Base-by-base conservation (phyloP, 2,113 vertebrate genomes). In the Centrocercus urophasianus region DNA sequence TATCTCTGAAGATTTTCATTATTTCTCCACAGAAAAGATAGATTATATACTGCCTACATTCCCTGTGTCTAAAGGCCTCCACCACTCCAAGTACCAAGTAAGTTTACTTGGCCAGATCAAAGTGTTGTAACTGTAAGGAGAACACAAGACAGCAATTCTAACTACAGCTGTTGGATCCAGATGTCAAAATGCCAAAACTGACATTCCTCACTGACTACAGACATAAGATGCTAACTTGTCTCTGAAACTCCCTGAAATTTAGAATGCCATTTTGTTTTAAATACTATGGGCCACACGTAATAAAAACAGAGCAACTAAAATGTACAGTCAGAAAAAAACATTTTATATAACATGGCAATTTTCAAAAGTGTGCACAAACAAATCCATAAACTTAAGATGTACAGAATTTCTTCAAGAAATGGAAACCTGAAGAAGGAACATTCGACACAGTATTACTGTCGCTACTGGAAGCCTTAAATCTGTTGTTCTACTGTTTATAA, bases 91-190 rank as follows among this genome's bases (percentile, higher is more conserved):
- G 17, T 40, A 28, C 30, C 57, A 80, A 57, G 73, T 63, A 24
- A 71, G 21, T 83, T 83, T 61, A 56, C 25, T 50, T 74, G 45
- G 4, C 19, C 47, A 92, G 16, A 74, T 54, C 90, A 86, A 88
- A 88, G n/a, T 6, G 24, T 7, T 52, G 0, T 54, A 83, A 86
- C 22, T 64, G 24, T 48, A 74, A 67, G 90, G 24, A 88, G 24
- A 83, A 74, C 30, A 66, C 27, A 83, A 72, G 76, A 78, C 65
- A 89, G 66, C 34, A 69, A 84, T 43, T 71, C 54, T 30, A 82
- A 72, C 61, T 56, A 54, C 34, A 67, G 27, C 50, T 82, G 50
- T 7, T 36, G 60, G 83, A 86, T 45, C 77, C 32, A 75, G 34
- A 69, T 30, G 28, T 30, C 28, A 56, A 10, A 56, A 30, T 10